Conservation (phyloP, 2,113 vertebrate species). For the Penelope pileata region DNA sequence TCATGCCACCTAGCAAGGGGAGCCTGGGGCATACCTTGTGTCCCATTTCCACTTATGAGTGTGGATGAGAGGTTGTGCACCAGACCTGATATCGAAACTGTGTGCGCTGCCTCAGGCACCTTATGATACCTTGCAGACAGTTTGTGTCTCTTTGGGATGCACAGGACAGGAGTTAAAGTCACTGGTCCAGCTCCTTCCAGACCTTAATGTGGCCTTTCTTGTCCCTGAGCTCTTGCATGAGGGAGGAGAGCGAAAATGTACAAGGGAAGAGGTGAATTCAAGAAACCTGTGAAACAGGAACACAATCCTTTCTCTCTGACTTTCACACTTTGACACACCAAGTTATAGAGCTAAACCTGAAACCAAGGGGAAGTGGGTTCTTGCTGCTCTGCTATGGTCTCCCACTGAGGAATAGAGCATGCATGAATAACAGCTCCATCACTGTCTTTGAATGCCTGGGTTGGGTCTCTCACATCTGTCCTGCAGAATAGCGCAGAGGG, state of each 20-base stretch:
- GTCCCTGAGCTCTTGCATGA: not conserved
- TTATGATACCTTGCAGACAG: not conserved
- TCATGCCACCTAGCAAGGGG: rapidly evolving
- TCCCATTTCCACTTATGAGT: not conserved
- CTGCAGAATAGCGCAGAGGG: not conserved
- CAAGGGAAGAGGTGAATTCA: not conserved
- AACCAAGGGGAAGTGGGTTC: not conserved
- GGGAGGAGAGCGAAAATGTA: not conserved
- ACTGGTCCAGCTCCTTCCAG: not conserved
- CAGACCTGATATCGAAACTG: not conserved
- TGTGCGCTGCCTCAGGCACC: not conserved
- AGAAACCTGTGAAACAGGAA: not conserved
- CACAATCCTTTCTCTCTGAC: not conserved
- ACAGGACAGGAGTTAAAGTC: not conserved
- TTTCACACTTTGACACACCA: not conserved
- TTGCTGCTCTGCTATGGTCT: not conserved
- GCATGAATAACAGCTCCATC: not conserved
- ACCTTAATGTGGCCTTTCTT: not conserved
- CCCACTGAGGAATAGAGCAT: not conserved
- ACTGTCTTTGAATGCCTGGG: not conserved
- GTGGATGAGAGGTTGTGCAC: not conserved
- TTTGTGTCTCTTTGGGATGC: not conserved
- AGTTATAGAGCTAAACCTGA: not conserved
- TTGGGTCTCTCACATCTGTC: not conserved
- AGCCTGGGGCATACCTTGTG: not conserved